These are phyloP conservation scores for Etia nguti DNA, from an alignment of 2,113 vertebrate species.

Conservation along the genomic window DNA sequence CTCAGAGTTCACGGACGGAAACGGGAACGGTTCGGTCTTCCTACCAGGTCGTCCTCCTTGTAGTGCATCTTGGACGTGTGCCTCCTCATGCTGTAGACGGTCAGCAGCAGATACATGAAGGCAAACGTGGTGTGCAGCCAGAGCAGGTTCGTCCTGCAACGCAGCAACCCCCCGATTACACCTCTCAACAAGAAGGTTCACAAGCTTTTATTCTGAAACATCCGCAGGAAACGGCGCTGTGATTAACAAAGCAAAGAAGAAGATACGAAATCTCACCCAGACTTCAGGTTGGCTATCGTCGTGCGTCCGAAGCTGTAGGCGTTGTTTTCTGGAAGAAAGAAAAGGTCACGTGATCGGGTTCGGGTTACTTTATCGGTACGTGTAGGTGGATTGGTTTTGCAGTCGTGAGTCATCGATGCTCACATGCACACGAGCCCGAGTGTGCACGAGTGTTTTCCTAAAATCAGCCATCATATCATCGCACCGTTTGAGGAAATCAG, in stretches of 20 bases:
- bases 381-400: accelerated
- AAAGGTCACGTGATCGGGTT: not conserved
- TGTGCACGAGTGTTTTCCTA: not conserved
- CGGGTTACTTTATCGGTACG: not conserved
- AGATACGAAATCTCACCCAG: constrained; percentile 72
- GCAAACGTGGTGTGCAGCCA: constrained; percentile 97
- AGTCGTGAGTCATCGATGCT: not conserved
- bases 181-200: not conserved
- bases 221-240: not conserved
- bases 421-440: not conserved
- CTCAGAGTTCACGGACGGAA: not conserved
- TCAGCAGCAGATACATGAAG: constrained; percentile 94
- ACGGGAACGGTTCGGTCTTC: not conserved
- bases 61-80: constrained; percentile 99
- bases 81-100: constrained; percentile 95
- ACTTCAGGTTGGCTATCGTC: constrained; percentile 95
- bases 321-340: constrained; percentile 82
- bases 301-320: constrained; percentile 97
- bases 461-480: not conserved
- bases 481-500: too few relatives aligned
- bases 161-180: not conserved
- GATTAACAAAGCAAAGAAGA: not conserved
- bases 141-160: constrained; percentile 84
- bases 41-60: constrained; percentile 95
- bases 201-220: not conserved